Evolutionary conservation across 2,888 invertebrate species (phyloP).

Genomic region (Cremastinae sp.): DNA sequence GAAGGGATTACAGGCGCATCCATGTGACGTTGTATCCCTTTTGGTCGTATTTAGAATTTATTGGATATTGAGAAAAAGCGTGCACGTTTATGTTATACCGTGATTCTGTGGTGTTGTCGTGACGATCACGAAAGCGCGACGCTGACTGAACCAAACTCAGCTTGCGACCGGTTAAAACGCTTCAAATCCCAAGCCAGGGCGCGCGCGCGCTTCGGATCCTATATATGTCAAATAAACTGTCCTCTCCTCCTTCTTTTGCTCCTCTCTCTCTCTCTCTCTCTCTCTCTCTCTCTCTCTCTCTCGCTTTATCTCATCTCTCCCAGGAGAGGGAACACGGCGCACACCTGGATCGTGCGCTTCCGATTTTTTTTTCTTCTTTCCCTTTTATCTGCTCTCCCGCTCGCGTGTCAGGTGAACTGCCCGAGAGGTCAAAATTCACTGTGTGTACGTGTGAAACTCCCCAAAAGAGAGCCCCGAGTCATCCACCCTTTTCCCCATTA

Average conservation of each 20-base stretch:
- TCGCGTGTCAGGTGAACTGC: conserved; percentile 26
- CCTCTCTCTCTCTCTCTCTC: conserved; percentile 6
- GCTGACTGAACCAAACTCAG: conserved; percentile 69
- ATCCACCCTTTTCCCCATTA: neutral
- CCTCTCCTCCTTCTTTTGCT: conserved; percentile 3
- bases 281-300: neutral
- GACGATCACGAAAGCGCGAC: conserved; percentile 67
- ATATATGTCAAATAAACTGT: conserved; percentile 59
- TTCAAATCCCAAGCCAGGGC: conserved; percentile 67
- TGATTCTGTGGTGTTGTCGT: conserved; percentile 38
- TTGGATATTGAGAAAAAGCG: neutral
- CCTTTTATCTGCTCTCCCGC: conserved; percentile 16
- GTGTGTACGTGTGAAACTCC: conserved; percentile 19
- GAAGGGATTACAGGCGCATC: neutral
- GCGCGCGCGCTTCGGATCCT: conserved; percentile 62
- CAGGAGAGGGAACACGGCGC: conserved; percentile 27
- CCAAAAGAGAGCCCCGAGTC: conserved; percentile 7
- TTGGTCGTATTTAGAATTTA: neutral
- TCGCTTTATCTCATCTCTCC: conserved; percentile 8
- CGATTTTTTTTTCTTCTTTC: conserved; percentile 26
- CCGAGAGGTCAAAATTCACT: conserved; percentile 17
- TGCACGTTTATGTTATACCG: neutral
- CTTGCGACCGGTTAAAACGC: conserved; percentile 67
- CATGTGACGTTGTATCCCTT: conserved; percentile 15
- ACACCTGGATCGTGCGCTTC: conserved; percentile 8